Evolutionary conservation across 2,797 vertebrate genomes (phyloP), one percentile per base, ranked within the genome.

Genomic region (Lagocephalus sceleratus): DNA sequence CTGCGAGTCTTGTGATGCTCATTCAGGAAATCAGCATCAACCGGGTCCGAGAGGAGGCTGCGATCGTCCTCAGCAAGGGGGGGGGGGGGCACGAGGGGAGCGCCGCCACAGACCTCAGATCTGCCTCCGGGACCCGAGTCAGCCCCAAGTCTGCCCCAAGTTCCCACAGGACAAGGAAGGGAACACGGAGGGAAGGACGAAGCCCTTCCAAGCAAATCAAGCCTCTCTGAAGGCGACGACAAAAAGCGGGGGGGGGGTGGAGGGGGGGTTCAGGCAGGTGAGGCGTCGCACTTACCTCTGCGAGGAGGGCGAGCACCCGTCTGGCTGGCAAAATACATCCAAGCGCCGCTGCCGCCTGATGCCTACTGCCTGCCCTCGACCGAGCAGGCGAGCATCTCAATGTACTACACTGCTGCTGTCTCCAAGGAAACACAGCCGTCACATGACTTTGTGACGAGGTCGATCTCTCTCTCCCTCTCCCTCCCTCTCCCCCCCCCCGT

Each of bases 351-450:
- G 72, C 16, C 76, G 71, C 88, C 80, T 84, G 89, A 83, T 71
- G 85, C 76, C 85, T 85, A 83, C 80, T 85, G 42, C 42, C 78
- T 87, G 83, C 82, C 71, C 79, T 88, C 86, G 82, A 75, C 69
- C 73, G 80, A 83, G 87, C 81, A 68, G 86, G 87, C 78, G 75
- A 89, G 89, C 90, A 89, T 92, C 90, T 91, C 85, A 83, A 86
- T 79, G 87, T 87, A 83, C 85, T 82, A 85, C 79, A 84, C 83
- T 76, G 91, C 88, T 85, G 81, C 85, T 85, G 91, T 93, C 92
- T 90, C 93, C 89, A 91, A 87, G 94, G 92, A 90, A 92, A 95
- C 93, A 85, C 86, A 26, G 70, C 47, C 19, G 75, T 88, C 92
- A 92, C 84, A 55, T 92, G 90, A 90, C 54, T 70, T 45, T 5